A percentile compares a stretch with the other conserved stretches of the same genome.
Evolutionary conservation across 2,888 invertebrate species (phyloP).

Genomic region (Drosophila hamatofila): DNA sequence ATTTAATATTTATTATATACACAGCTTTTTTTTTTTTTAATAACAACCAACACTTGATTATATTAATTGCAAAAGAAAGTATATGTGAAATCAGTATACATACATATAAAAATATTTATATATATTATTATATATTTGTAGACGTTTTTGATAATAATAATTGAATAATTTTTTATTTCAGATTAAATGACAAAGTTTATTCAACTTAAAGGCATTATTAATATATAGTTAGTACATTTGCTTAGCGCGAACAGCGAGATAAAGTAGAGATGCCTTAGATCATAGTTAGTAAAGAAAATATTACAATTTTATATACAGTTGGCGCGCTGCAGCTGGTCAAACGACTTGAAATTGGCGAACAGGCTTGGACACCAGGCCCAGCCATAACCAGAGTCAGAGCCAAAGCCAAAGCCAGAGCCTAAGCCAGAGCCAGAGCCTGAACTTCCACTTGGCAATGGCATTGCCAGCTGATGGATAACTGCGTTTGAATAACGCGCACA

Average conservation of each 20-base stretch:
- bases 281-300: conserved; percentile 45
- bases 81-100: too few species aligned
- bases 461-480: conserved; percentile 54
- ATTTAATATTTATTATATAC: too few species aligned
- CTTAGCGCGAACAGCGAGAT: background rate
- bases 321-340: conserved; percentile 35
- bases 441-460: conserved; percentile 29
- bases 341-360: conserved; percentile 49
- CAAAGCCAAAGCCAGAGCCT: background rate
- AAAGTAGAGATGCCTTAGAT: conserved; percentile 14
- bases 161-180: background rate
- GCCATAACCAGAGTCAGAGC: background rate
- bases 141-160: too few species aligned
- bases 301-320: conserved; percentile 58
- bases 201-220: background rate
- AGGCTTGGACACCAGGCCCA: conserved; percentile 7
- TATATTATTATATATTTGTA: too few species aligned
- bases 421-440: background rate
- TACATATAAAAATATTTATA: too few species aligned
- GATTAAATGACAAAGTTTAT: background rate
- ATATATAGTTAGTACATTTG: background rate
- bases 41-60: too few species aligned
- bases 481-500: conserved; percentile 73
- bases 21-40: too few species aligned
- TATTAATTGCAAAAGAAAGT: too few species aligned